A percentile compares a stretch with the other conserved stretches of the same genome.
phyloP scores from a whole-genome alignment of 2,113 vertebrate genomes.

The Oriolus oriolus region DNA sequence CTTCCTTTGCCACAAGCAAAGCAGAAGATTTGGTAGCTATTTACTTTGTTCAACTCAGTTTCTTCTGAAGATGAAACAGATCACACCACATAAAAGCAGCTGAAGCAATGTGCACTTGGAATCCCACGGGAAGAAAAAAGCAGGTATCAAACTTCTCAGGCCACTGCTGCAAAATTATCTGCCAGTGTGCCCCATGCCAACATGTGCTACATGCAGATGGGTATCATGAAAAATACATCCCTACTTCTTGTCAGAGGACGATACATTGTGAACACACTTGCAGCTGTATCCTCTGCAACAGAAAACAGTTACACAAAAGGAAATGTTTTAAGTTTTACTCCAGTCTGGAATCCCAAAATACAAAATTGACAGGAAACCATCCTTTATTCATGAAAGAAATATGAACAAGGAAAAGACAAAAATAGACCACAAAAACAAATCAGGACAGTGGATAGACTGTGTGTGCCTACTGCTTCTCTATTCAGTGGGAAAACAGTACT shows the following conservation, averaged over 20 bases:
- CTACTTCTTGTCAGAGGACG: neutral
- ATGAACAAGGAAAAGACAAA: neutral
- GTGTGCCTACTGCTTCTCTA: neutral
- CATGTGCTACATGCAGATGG: neutral
- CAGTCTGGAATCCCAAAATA: neutral
- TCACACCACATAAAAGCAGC: neutral
- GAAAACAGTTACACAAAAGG: neutral
- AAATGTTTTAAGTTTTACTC: neutral
- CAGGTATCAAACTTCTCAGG: neutral
- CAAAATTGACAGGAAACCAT: neutral
- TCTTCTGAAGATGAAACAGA: neutral
- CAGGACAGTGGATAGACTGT: neutral
- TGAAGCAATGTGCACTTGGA: neutral
- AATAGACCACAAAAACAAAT: neutral
- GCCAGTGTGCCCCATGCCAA: too few species aligned
- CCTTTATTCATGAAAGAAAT: neutral
- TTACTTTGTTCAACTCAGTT: neutral
- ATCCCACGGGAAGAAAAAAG: neutral
- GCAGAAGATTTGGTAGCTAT: neutral
- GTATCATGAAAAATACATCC: neutral
- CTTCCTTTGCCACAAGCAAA: neutral
- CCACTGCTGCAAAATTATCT: neutral
- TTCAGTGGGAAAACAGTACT: neutral
- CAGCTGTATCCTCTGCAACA: neutral
- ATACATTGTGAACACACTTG: accelerated